These are phyloP conservation scores for Melanotaenia trifasciata DNA, from an alignment of 2,797 vertebrate species.

Conservation along the genomic window DNA sequence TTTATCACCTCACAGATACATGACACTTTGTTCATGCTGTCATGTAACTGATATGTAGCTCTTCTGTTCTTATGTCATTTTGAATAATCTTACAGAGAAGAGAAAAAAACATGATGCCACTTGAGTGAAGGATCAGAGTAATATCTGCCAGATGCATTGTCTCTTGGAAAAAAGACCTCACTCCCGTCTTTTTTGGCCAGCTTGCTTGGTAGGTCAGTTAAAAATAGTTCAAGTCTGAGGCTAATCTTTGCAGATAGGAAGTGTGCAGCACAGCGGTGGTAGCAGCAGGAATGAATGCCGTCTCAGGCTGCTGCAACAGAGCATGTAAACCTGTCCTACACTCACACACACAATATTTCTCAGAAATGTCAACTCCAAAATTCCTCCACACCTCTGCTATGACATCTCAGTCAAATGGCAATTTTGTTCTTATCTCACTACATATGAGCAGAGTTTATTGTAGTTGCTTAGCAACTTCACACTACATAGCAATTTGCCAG, in stretches of 20 bases:
- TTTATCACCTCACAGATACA: not conserved
- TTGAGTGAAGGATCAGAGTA: constrained; percentile 16
- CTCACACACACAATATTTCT: constrained; percentile 20
- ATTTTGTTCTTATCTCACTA: constrained; percentile 51
- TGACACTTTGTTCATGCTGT: not conserved
- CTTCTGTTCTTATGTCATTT: not conserved
- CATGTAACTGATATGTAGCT: not conserved
- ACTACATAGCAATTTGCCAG: constrained; percentile 35
- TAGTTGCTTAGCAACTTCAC: constrained; percentile 74
- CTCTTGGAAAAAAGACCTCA: constrained; percentile 47
- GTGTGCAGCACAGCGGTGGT: constrained; percentile 52
- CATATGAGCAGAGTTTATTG: constrained; percentile 38
- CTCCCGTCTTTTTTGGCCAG: constrained; percentile 53
- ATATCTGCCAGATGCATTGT: constrained; percentile 26
- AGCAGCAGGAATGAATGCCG: constrained; percentile 55
- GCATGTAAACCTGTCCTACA: constrained; percentile 19
- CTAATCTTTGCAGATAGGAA: constrained; percentile 80
- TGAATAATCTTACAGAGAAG: not conserved
- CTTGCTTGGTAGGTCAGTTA: constrained; percentile 78
- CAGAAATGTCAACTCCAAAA: constrained; percentile 45
- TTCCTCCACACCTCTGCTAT: constrained; percentile 22
- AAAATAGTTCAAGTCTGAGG: constrained; percentile 78
- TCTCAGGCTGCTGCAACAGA: constrained; percentile 44
- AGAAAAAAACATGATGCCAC: not conserved
- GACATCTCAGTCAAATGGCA: constrained; percentile 43